These are phyloP conservation scores for Myotis pilosus DNA, from an alignment of 2,797 vertebrate genomes.

Conservation along the genomic window DNA sequence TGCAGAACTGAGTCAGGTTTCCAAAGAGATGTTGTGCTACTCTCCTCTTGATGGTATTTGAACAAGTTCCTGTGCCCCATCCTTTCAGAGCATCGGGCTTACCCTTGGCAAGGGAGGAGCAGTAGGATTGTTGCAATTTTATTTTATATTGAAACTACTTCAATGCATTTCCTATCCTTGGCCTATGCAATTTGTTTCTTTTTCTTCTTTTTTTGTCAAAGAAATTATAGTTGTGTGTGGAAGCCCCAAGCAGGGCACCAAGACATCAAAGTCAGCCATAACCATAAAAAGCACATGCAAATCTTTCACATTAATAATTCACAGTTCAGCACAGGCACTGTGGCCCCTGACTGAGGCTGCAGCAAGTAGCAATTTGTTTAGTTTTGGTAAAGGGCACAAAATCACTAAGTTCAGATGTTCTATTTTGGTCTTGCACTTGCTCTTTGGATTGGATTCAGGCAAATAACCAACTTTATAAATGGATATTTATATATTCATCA, in stretches of 20 bases:
- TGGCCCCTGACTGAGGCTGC: background rate
- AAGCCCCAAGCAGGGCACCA: slow-evolving; percentile 55
- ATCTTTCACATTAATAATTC: slow-evolving; percentile 66
- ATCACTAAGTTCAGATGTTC: slow-evolving; percentile 36
- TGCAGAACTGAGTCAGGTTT: slow-evolving; percentile 78
- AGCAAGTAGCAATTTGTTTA: slow-evolving; percentile 60
- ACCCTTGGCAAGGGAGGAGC: slow-evolving; percentile 49
- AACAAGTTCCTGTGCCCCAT: slow-evolving; percentile 54
- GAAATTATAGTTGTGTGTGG: slow-evolving; percentile 58
- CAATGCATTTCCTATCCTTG: slow-evolving; percentile 28
- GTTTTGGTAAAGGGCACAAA: slow-evolving; percentile 56
- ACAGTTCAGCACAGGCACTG: background rate
- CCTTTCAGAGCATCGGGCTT: slow-evolving; percentile 60
- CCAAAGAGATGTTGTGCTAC: slow-evolving; percentile 57
- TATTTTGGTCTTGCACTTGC: slow-evolving; percentile 30
- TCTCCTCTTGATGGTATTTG: slow-evolving; percentile 75
- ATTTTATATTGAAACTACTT: slow-evolving; percentile 60
- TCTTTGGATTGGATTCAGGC: slow-evolving; percentile 21
- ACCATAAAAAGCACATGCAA: slow-evolving; percentile 51
- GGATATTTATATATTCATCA: background rate
- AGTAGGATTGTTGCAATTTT: slow-evolving; percentile 64
- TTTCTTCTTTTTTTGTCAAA: background rate
- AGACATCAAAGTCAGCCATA: slow-evolving; percentile 52
- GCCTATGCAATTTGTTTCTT: slow-evolving; percentile 7
- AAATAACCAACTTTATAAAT: background rate